A percentile compares a stretch with the other conserved stretches of the same genome.
phyloP scores from a whole-genome alignment of 2,888 invertebrate species.

The Amblyjoppa proteus region DNA sequence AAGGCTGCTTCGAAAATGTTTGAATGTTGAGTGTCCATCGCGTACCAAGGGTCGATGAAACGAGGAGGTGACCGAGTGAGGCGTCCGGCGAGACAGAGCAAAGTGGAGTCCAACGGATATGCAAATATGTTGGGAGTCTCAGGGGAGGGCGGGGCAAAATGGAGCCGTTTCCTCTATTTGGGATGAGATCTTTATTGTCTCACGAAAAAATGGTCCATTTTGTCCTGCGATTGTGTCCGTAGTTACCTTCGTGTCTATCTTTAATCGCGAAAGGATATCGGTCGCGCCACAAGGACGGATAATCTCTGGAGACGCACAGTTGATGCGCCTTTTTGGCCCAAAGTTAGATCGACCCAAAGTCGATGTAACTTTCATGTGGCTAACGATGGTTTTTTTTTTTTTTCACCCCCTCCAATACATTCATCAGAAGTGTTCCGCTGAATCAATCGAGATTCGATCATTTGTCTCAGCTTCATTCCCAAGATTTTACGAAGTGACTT shows the following conservation, averaged over 20 bases:
- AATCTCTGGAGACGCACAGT: not conserved
- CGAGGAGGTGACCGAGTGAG: not conserved
- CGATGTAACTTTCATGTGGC: too few relatives aligned
- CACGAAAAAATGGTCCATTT: too few relatives aligned
- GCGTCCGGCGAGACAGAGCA: constrained; percentile 18
- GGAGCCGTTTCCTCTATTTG: too few relatives aligned
- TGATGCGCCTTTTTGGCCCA: not conserved
- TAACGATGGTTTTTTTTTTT: not conserved
- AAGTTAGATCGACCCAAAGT: too few relatives aligned
- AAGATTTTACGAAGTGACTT: not conserved
- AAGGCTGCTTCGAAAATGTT: not conserved
- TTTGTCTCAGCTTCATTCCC: not conserved
- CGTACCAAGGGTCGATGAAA: not conserved
- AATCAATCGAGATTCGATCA: not conserved
- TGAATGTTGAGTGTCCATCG: not conserved
- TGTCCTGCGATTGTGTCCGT: too few relatives aligned
- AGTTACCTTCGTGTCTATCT: not conserved
- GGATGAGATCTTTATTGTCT: constrained; percentile 36
- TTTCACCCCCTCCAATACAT: not conserved
- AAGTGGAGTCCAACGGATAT: constrained; percentile 66
- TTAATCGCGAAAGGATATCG: not conserved
- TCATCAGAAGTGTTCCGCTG: not conserved
- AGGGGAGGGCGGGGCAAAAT: not conserved
- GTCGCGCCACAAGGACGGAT: not conserved
- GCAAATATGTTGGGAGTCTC: constrained; percentile 57